A percentile compares a stretch with the other conserved stretches of the same genome.
Conservation (phyloP, 2,113 vertebrate species). For the Corythornis madagascariensis region DNA sequence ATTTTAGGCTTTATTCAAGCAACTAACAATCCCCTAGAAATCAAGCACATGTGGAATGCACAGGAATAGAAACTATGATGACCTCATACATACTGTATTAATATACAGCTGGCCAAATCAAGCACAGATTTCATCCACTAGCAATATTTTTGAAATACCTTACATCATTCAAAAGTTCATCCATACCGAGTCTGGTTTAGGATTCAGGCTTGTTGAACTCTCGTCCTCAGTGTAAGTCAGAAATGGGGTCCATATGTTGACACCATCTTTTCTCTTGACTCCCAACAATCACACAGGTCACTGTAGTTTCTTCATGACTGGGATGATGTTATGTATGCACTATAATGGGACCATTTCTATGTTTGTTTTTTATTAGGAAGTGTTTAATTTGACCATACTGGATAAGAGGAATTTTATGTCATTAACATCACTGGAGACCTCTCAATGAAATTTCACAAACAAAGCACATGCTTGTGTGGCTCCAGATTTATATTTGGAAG, state of each 20-base stretch:
- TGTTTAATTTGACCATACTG: background rate
- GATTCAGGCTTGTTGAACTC: background rate
- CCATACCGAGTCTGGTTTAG: background rate
- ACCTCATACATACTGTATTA: background rate
- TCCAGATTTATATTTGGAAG: background rate
- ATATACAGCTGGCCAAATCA: background rate
- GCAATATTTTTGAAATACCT: background rate
- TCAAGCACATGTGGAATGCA: background rate
- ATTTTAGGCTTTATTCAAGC: background rate
- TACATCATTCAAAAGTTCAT: background rate
- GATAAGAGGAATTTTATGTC: background rate
- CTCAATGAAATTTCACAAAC: background rate
- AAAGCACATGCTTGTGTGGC: background rate
- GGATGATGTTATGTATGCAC: background rate
- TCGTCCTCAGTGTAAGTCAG: background rate
- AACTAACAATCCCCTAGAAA: background rate
- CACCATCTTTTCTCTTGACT: background rate
- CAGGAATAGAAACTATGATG: background rate
- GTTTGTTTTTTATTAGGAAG: background rate
- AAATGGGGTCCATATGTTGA: background rate
- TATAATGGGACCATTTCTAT: background rate
- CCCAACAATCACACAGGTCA: rapidly evolving
- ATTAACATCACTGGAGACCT: background rate
- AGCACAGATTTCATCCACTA: background rate
- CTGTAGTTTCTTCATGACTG: rapidly evolving